Percentiles rank a stretch among this genome's conserved stretches.
phyloP scores from a whole-genome alignment of 2,888 invertebrate species.

The Zhuqinia jingwanae region DNA sequence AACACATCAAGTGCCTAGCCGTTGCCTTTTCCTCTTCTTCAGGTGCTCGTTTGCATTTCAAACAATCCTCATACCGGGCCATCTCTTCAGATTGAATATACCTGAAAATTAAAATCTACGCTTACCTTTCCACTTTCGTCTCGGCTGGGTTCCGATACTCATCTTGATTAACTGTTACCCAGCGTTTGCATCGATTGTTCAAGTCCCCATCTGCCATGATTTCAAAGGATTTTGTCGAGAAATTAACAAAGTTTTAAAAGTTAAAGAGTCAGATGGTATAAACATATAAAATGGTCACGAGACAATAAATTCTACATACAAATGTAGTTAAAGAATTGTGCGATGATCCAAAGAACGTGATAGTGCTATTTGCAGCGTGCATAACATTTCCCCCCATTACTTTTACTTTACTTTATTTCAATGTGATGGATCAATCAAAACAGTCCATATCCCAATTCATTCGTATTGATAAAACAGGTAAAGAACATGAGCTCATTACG shows the following conservation, averaged over 20 bases:
- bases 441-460: no score
- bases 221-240: neutral
- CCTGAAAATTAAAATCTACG: slow-evolving; percentile 2
- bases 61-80: slow-evolving; percentile 75
- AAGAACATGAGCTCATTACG: neutral
- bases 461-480: neutral
- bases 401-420: no score
- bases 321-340: no score
- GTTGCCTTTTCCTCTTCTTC: slow-evolving; percentile 61
- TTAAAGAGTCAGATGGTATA: neutral
- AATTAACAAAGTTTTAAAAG: neutral
- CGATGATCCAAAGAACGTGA: no score
- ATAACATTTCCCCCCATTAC: no score
- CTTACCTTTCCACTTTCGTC: slow-evolving; percentile 71
- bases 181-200: slow-evolving; percentile 72
- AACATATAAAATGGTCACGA: no score
- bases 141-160: slow-evolving; percentile 74
- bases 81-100: slow-evolving; percentile 74
- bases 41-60: slow-evolving; percentile 59
- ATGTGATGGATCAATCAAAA: neutral
- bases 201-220: slow-evolving; percentile 15
- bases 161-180: slow-evolving; percentile 76
- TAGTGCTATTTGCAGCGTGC: no score
- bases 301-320: no score
- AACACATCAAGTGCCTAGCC: slow-evolving; percentile 71